Conservation (phyloP, 2,888 invertebrate species). For the Elmis aenea region DNA sequence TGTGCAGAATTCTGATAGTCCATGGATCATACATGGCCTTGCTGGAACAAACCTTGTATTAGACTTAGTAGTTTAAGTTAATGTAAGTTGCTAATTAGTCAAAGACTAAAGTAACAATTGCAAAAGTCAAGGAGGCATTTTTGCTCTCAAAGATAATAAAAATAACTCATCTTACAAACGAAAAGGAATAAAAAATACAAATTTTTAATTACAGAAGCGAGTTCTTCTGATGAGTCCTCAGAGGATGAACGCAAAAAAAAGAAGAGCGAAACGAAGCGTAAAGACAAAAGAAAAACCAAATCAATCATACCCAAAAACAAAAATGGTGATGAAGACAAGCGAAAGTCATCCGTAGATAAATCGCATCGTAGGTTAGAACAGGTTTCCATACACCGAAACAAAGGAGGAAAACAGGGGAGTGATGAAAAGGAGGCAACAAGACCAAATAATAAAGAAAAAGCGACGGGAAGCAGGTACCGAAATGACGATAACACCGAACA, state of each 20-base stretch:
- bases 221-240: conserved; percentile 1
- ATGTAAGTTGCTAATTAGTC: too few species aligned
- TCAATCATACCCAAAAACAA: conserved; percentile 2
- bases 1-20: too few species aligned
- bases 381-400: too few species aligned
- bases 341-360: conserved; percentile 3
- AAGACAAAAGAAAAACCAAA: conserved; percentile 1
- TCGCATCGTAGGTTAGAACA: neutral
- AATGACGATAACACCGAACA: conserved; percentile 7
- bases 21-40: too few species aligned
- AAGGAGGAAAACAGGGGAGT: conserved; percentile 12
- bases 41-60: too few species aligned
- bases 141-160: too few species aligned
- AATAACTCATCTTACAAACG: too few species aligned
- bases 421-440: conserved; percentile 3
- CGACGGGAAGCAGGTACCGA: conserved; percentile 18
- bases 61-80: too few species aligned
- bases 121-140: too few species aligned
- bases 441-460: conserved; percentile 10
- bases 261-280: conserved; percentile 1
- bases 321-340: conserved; percentile 2
- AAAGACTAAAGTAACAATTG: too few species aligned
- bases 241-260: conserved; percentile 19
- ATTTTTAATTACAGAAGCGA: too few species aligned
- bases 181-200: too few species aligned